Evolutionary conservation across 1,140 invertebrate genomes (phyloP).

Genomic region (Plutomurus gul): DNA sequence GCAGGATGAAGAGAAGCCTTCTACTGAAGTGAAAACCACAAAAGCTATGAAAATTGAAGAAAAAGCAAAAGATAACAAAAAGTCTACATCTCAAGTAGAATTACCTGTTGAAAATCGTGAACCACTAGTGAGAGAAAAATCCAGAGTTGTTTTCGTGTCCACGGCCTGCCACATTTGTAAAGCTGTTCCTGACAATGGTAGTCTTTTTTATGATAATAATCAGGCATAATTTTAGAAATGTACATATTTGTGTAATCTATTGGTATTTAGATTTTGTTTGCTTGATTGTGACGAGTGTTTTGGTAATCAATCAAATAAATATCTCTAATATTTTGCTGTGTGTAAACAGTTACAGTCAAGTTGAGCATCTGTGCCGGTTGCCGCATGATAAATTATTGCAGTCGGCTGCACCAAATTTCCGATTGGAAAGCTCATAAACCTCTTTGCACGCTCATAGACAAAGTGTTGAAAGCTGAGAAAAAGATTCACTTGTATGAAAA

Average conservation of each 20-base stretch:
- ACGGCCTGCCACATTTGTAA: conserved; percentile 60
- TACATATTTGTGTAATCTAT: too few relatives aligned
- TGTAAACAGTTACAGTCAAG: conserved; percentile 1
- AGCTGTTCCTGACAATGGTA: conserved; percentile 39
- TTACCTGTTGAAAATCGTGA: background rate
- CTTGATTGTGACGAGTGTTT: too few relatives aligned
- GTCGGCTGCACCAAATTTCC: conserved; percentile 58
- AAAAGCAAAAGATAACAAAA: background rate
- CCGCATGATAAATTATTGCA: conserved; percentile 64
- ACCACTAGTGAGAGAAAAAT: background rate
- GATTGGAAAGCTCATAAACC: conserved; percentile 59
- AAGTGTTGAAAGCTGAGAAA: conserved; percentile 50
- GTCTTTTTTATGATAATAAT: too few relatives aligned
- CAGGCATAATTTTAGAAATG: too few relatives aligned
- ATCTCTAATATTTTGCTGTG: background rate
- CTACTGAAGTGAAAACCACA: background rate
- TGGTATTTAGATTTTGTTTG: too few relatives aligned
- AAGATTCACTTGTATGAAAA: conserved; percentile 56
- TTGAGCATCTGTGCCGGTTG: conserved; percentile 56
- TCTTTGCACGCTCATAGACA: conserved; percentile 58
- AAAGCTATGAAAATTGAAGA: background rate
- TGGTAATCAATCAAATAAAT: too few relatives aligned
- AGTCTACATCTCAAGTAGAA: too few relatives aligned
- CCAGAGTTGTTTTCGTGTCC: conserved; percentile 46
- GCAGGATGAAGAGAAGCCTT: too few relatives aligned